phyloP scores from a whole-genome alignment of 2,797 vertebrate genomes.

The Microtus californicus region DNA sequence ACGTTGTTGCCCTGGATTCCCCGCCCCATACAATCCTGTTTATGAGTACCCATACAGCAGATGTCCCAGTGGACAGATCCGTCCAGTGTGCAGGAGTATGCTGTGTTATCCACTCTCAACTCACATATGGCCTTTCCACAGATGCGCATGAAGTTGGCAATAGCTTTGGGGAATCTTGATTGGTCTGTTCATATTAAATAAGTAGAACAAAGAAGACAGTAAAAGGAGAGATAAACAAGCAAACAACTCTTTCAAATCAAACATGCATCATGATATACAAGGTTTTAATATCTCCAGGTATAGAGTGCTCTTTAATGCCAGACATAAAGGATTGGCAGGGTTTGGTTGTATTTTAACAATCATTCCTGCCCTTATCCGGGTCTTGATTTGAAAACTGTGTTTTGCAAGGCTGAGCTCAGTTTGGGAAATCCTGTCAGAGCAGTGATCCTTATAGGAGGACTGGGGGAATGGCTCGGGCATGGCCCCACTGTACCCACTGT shows the following conservation, averaged over 20 bases:
- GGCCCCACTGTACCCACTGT: accelerated
- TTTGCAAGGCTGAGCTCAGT: conserved; percentile 1
- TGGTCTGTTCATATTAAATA: conserved; percentile 30
- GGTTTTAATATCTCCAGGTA: not conserved
- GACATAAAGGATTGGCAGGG: not conserved
- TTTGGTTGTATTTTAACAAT: conserved; percentile 28
- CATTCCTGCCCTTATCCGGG: not conserved
- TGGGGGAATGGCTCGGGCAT: not conserved
- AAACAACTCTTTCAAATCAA: not conserved
- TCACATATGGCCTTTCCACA: not conserved
- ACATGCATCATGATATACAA: not conserved
- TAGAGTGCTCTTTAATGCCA: not conserved
- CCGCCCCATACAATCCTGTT: not conserved
- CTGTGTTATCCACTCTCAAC: not conserved
- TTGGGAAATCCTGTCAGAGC: not conserved
- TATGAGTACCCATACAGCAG: not conserved
- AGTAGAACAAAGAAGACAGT: not conserved
- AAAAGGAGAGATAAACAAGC: not conserved
- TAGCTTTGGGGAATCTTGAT: not conserved
- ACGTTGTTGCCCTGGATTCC: not conserved
- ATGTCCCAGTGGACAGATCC: not conserved
- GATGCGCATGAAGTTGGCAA: not conserved
- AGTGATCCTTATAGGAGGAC: not conserved
- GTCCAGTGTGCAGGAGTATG: not conserved
- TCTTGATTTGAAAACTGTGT: conserved; percentile 5